Conservation (phyloP, 2,797 vertebrate genomes). For the Carcharodon carcharias region DNA sequence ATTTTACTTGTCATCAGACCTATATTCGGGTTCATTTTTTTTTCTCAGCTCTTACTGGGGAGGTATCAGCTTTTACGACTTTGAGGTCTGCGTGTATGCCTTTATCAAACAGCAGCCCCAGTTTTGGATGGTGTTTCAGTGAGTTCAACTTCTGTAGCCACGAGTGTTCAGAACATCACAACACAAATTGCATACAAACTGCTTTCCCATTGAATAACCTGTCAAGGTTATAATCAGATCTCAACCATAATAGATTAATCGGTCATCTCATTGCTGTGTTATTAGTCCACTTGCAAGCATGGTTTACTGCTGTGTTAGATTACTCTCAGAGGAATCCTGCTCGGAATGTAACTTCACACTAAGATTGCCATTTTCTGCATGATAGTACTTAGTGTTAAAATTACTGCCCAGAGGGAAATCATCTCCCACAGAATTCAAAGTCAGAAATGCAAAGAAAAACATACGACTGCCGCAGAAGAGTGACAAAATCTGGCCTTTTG, state of each 20-base stretch:
- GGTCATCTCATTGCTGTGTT: neutral
- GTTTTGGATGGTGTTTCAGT: neutral
- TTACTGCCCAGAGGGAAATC: neutral
- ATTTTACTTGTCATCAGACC: neutral
- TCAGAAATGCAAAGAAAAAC: neutral
- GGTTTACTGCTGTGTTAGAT: neutral
- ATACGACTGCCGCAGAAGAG: neutral
- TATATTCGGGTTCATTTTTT: neutral
- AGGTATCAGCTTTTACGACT: neutral
- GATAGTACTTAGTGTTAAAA: neutral
- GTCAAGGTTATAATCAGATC: neutral
- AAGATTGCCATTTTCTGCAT: neutral
- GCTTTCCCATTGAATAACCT: neutral
- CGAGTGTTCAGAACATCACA: neutral
- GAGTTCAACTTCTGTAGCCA: too few relatives aligned
- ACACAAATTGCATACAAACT: neutral
- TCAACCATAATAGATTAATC: neutral
- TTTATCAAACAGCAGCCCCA: neutral
- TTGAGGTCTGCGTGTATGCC: neutral
- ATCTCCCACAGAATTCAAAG: neutral
- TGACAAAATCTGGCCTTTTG: neutral
- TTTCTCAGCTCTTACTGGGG: neutral
- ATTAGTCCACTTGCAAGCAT: neutral
- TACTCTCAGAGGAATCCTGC: neutral
- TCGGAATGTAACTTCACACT: neutral